Base-by-base conservation (phyloP, 2,888 invertebrate species). In the Meteorus cinctellus region DNA sequence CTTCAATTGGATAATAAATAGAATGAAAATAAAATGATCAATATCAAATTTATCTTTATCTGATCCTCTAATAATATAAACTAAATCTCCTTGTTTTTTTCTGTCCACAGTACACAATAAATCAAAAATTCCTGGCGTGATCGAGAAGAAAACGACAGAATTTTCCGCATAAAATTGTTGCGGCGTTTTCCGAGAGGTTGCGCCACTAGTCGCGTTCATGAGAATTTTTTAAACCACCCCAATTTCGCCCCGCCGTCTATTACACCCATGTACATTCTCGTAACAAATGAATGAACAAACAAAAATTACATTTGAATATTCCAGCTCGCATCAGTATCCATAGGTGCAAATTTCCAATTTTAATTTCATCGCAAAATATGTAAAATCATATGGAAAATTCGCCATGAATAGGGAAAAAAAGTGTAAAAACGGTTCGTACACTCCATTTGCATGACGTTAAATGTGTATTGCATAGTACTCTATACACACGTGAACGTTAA, bases 401-500 rank as follows among this genome's bases (percentile, higher is more conserved):
- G 34, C 36, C n/a, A 55, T 41, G 1, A 19, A 55, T 55, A 55
- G n/a, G 19, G 16, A 3, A 16, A 48, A 48, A 55, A 55, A 55
- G n/a, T 5, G 19, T 19, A 19, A 55, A 55, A 55, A 8, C n/a
- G 1, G 19, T 5, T 19, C 8, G 4, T 55, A n/a, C 48, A 16
- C 2, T n/a, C 16, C 10, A 48, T 48, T 48, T 48, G 48, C 48
- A 48, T 48, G n/a, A 5, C 48, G 48, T 48, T n/a, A n/a, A 16
- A 67, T 51, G 31, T 51, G 29, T 16, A 68, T 29, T 45, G 29
- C n/a, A n/a, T 19, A 12, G 12, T 12, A 41, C 41, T 41, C 5
- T 34, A 34, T 41, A 24, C 55, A 55, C 55, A 55, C 55, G 19
- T 19, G 19, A 19, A 19, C 69, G 74, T 70, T 75, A 70, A 69